Evolutionary conservation across 1,140 invertebrate species (phyloP).

Genomic region (Tetramorium alpestre): DNA sequence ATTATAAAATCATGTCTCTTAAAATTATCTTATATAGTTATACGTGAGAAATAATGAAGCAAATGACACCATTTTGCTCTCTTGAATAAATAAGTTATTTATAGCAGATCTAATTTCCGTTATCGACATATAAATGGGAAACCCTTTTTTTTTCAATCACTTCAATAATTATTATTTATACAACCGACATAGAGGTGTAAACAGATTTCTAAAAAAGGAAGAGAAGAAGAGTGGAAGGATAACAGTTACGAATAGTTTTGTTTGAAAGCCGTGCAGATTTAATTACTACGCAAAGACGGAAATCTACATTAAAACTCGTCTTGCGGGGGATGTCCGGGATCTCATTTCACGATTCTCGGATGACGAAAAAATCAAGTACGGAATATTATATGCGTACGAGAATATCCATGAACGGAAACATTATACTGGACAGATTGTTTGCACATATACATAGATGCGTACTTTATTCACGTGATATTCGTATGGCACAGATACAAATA

Average conservation of each 20-base stretch:
- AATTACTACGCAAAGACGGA: conserved; percentile 63
- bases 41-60: neutral
- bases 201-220: conserved; percentile 1
- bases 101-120: neutral
- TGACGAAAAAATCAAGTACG: conserved; percentile 65
- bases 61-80: neutral
- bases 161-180: neutral
- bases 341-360: conserved; percentile 73
- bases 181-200: neutral
- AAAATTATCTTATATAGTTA: neutral
- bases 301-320: conserved; percentile 62
- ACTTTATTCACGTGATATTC: conserved; percentile 12
- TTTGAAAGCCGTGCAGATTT: conserved; percentile 7
- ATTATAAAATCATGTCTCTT: neutral
- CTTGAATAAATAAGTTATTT: neutral
- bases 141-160: neutral
- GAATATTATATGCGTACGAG: conserved; percentile 75
- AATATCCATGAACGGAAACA: conserved; percentile 78
- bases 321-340: conserved; percentile 55
- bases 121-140: neutral
- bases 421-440: conserved; percentile 67
- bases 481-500: neutral
- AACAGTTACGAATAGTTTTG: neutral
- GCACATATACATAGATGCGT: neutral
- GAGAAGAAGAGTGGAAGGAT: neutral